Base-by-base conservation (phyloP, 2,888 invertebrate genomes). In the Drosophila limbata region DNA sequence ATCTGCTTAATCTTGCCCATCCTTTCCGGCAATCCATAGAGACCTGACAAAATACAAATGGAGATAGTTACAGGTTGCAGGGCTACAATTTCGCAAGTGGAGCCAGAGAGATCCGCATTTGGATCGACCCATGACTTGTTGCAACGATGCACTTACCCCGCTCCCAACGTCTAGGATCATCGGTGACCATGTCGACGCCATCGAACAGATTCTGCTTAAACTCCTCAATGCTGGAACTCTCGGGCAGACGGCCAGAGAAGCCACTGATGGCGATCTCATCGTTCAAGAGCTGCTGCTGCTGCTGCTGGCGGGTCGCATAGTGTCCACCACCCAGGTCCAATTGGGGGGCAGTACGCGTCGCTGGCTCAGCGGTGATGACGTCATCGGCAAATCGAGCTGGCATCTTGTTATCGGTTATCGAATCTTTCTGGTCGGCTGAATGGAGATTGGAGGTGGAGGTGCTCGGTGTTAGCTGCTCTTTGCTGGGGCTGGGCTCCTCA, bases 141-240 rank as follows among this genome's bases (percentile, higher is more conserved):
- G 17, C 2, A 11, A 6, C n/a, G 3, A 40, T 17, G 4, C 4
- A 78, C 84, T 89, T 91, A 95, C 95, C 96, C 77, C 95, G 94
- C 5, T 96, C 95, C 98, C 98, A 99, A 91, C 98, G 94, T 77
- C 97, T 94, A 80, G 96, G 96, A 92, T 98, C 98, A 81, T 96
- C 98, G 33, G 97, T 98, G 72, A 99, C 96, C 94, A 99, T 95
- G 92, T 99, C 99, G 47, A 97, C 95, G 60, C 97, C 97, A 71
- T 96, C 96, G 92, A 98, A 96, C 60, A 99, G 95, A 92, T 98
- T 96, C 88, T 96, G 94, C 90, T 96, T 96, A 93, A 99, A 99
- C 93, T 99, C 99, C 82, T 97, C 97, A 90, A 99, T 96, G 92
- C 94, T 96, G 85, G 95, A 95, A 76, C 97, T 97, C 93, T 99